A percentile compares a stretch with the other conserved stretches of the same genome.
phyloP scores from a whole-genome alignment of 2,113 vertebrate genomes.

The Chloroceryle aenea region DNA sequence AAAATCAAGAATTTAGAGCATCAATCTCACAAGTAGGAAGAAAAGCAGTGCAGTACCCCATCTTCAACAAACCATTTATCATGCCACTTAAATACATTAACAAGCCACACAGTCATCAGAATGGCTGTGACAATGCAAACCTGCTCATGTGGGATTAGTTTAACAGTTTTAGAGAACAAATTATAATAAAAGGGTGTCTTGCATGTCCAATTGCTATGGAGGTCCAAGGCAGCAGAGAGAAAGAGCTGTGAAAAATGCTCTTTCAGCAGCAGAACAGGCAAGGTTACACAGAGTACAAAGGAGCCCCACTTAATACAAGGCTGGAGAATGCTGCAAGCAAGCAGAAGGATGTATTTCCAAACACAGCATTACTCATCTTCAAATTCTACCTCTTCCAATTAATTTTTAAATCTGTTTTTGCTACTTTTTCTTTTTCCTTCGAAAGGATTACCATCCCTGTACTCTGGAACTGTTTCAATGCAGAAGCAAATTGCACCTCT shows the following conservation, averaged over 20 bases:
- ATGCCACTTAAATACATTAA: conserved; percentile 44
- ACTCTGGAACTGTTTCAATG: not conserved
- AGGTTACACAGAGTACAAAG: not conserved
- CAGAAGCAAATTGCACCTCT: not conserved
- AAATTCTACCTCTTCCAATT: not conserved
- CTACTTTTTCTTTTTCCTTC: accelerated
- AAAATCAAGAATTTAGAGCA: conserved; percentile 20
- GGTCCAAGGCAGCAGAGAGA: not conserved
- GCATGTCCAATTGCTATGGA: not conserved
- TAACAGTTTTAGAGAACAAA: conserved; percentile 67
- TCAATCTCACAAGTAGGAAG: conserved; percentile 24
- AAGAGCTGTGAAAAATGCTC: conserved; percentile 2
- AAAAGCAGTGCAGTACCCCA: not conserved
- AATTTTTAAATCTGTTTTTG: not conserved
- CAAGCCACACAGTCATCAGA: conserved; percentile 49
- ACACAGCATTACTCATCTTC: not conserved
- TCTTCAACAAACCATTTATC: conserved; percentile 62
- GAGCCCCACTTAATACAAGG: not conserved
- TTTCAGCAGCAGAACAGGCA: not conserved
- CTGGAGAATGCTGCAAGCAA: not conserved
- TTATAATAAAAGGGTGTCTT: conserved; percentile 42
- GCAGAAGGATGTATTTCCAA: not conserved
- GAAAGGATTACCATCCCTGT: not conserved
- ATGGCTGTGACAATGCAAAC: conserved; percentile 28
- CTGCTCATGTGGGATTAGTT: conserved; percentile 50